These are phyloP conservation scores for Toxotes jaculatrix DNA, from an alignment of 2,113 vertebrate species.

Conservation along the genomic window DNA sequence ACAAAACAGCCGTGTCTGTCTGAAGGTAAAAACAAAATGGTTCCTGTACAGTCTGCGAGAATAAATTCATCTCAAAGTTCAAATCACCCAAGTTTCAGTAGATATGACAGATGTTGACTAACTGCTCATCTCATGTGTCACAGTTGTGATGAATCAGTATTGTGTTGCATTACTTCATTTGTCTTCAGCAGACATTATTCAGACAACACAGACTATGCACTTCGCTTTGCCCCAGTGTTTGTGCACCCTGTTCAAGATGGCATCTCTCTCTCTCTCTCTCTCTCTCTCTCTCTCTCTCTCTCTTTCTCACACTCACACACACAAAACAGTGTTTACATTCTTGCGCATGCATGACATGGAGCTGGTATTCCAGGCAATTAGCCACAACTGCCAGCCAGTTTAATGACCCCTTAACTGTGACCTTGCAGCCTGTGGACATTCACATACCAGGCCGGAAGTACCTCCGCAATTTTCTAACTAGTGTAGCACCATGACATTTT, in stretches of 20 bases:
- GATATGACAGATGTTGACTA: constrained; percentile 2
- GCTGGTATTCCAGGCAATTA: constrained; percentile 54
- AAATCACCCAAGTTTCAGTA: not conserved
- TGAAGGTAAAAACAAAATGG: not conserved
- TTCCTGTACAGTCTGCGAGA: too few relatives aligned
- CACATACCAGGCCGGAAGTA: constrained; percentile 23
- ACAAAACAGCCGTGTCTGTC: not conserved
- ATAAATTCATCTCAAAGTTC: not conserved
- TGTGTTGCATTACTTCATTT: constrained; percentile 1
- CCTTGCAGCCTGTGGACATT: constrained; percentile 8
- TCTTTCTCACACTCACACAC: not conserved
- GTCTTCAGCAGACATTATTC: constrained; percentile 3
- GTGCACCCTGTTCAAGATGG: constrained; percentile 34
- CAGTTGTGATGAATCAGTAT: not conserved
- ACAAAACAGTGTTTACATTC: constrained; percentile 67
- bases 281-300: constrained; percentile 25
- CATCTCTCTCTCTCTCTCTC: constrained; percentile 7
- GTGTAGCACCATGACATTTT: not conserved
- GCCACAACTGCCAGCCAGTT: constrained; percentile 29
- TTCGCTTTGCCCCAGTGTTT: constrained; percentile 37
- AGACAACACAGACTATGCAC: not conserved
- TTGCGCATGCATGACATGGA: constrained; percentile 63
- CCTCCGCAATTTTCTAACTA: not conserved
- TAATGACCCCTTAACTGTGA: constrained; percentile 30
- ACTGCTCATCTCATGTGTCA: not conserved